Base-by-base conservation (phyloP, 2,113 vertebrate genomes). In the Pao palembangensis region DNA sequence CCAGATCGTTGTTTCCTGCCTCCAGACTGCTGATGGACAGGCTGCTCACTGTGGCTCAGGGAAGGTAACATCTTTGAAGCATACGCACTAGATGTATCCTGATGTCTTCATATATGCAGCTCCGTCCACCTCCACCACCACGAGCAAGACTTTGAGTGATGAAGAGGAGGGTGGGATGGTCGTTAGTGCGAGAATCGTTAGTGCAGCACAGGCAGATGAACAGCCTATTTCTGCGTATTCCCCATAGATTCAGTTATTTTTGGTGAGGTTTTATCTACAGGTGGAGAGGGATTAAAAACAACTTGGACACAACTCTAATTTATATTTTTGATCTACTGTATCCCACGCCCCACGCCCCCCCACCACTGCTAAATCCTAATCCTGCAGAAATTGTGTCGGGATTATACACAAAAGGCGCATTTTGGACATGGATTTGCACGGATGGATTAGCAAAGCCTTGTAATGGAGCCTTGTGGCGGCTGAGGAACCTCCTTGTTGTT, bases 371-470 rank as follows among this genome's bases (percentile, higher is more conserved):
- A 81, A 86, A 82, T 72, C 74, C 75, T 88, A 89, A 89, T 89
- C 86, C 84, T 75, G 73, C 73, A 60, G 71, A 87, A 88, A 85
- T 78, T 86, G 85, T 80, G 79, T 83, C 71, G 55, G 87, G 89
- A 89, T 89, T 90, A 89, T 76, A 80, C 80, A 87, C 83, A 89
- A 89, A 89, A 87, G 82, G 81, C 70, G 51, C 63, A 79, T 87
- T 89, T 88, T 77, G 80, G 83, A 81, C 80, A 82, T 75, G 85
- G 87, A 88, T 89, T 90, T 89, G 77, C 84, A 87, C 84, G 85
- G 73, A 76, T 85, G 85, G 85, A 89, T 91, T 89, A 90, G 82
- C 61, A 78, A 75, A 69, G 76, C 84, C 81, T 78, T 87, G 85
- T 88, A 90, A 89, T 87, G 78, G 86, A 89, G 82, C 86, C 75